Conservation (phyloP, 2,888 invertebrate species). For the Nesidiocoris tenuis region DNA sequence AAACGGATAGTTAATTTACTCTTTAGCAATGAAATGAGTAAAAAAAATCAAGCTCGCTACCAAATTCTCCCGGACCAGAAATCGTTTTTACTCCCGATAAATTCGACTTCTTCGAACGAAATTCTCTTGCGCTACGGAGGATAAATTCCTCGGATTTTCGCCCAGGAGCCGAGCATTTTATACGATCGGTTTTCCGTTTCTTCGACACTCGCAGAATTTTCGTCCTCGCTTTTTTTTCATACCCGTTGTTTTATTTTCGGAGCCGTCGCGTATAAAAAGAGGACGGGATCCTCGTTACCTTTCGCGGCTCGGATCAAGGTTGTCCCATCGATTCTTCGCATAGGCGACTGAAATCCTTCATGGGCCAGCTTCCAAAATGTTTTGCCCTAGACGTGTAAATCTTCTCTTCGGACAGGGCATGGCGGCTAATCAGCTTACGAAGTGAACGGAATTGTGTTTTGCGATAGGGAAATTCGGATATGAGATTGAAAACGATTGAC, state of each 20-base stretch:
- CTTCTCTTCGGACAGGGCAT: not conserved
- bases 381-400: not conserved
- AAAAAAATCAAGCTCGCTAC: too few relatives aligned
- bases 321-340: not conserved
- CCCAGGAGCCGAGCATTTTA: slow-evolving; percentile 11
- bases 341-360: not conserved
- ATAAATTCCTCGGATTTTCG: slow-evolving; percentile 9
- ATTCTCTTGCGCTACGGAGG: slow-evolving; percentile 2
- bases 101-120: too few relatives aligned
- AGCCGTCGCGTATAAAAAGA: slow-evolving; percentile 1
- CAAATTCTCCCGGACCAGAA: too few relatives aligned
- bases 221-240: not conserved
- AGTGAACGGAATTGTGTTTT: too few relatives aligned
- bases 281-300: slow-evolving; percentile 23
- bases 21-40: too few relatives aligned
- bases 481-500: not conserved
- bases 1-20: too few relatives aligned
- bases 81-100: too few relatives aligned
- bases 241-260: slow-evolving; percentile 19
- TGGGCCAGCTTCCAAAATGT: not conserved
- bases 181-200: not conserved
- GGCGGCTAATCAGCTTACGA: too few relatives aligned
- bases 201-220: not conserved
- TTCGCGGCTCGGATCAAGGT: slow-evolving; percentile 3
- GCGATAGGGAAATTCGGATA: too few relatives aligned